Evolutionary conservation across 2,113 vertebrate genomes (phyloP).

Genomic region (Callopanchax toddi): DNA sequence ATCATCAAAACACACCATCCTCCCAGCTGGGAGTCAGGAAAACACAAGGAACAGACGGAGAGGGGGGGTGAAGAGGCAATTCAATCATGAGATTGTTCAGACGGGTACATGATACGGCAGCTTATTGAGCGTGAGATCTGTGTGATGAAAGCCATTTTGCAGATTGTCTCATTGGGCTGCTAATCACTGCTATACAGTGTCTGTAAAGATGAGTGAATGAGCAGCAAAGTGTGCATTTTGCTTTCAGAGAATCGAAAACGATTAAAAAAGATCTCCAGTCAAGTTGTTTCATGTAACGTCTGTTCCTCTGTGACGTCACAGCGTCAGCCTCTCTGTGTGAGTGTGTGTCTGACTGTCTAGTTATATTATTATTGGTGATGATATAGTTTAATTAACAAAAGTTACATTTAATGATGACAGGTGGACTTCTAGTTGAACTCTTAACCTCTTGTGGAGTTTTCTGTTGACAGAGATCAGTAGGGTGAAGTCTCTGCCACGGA

Average conservation of each 20-base stretch:
- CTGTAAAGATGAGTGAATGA: slow-evolving; percentile 14
- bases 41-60: slow-evolving; percentile 13
- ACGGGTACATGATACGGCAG: slow-evolving; percentile 17
- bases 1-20: slow-evolving; percentile 24
- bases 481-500: no score
- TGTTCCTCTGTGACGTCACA: no score
- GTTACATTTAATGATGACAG: no score
- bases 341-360: no score
- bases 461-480: no score
- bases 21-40: background rate
- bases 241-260: no score
- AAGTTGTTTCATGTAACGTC: slow-evolving; percentile 19
- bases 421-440: no score
- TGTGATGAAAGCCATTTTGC: slow-evolving; percentile 32
- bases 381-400: no score
- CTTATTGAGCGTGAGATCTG: slow-evolving; percentile 19
- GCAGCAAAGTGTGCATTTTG: slow-evolving; percentile 13
- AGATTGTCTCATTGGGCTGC: slow-evolving; percentile 38
- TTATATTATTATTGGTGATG: no score
- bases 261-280: no score
- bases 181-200: slow-evolving; percentile 26
- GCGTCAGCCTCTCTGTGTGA: no score
- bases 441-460: no score
- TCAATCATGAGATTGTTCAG: slow-evolving; percentile 32
- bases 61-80: slow-evolving; percentile 30